Conservation (phyloP, 2,888 invertebrate species). For the Proisotoma minuta region DNA sequence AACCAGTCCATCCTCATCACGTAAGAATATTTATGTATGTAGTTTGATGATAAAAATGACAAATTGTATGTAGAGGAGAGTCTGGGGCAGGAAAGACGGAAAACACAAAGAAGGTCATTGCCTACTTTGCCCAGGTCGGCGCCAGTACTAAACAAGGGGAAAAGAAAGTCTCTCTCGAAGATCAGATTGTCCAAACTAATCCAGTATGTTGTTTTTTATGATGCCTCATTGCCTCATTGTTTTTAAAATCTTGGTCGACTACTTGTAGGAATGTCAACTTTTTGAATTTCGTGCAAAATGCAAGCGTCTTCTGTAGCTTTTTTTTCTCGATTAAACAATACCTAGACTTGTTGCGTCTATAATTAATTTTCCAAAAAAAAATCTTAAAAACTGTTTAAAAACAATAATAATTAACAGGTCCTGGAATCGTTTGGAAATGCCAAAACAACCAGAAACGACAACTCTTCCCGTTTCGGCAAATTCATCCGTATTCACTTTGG, state of each 20-base stretch:
- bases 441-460: conserved; percentile 99
- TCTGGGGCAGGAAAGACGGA: conserved; percentile 99
- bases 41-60: neutral
- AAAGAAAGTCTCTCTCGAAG: conserved; percentile 54
- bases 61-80: conserved; percentile 65
- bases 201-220: neutral
- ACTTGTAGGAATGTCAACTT: too few relatives aligned
- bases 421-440: conserved; percentile 99
- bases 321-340: too few relatives aligned
- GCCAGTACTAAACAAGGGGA: conserved; percentile 69
- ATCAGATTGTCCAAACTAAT: neutral
- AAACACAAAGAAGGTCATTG: conserved; percentile 99
- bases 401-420: too few relatives aligned
- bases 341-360: too few relatives aligned
- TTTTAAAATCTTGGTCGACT: too few relatives aligned
- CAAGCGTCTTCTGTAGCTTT: too few relatives aligned
- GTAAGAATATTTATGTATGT: conserved; percentile 67
- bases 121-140: conserved; percentile 72
- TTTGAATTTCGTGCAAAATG: too few relatives aligned
- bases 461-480: conserved; percentile 80
- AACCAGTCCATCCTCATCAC: conserved; percentile 99
- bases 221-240: neutral
- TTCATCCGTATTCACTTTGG: conserved; percentile 99
- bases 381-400: too few relatives aligned
- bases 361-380: too few relatives aligned